Percentiles rank a stretch among this genome's conserved stretches.
Evolutionary conservation across 53 echinoderm and acorn worm species (phyloP).

Genomic region (Zoroaster sp.): DNA sequence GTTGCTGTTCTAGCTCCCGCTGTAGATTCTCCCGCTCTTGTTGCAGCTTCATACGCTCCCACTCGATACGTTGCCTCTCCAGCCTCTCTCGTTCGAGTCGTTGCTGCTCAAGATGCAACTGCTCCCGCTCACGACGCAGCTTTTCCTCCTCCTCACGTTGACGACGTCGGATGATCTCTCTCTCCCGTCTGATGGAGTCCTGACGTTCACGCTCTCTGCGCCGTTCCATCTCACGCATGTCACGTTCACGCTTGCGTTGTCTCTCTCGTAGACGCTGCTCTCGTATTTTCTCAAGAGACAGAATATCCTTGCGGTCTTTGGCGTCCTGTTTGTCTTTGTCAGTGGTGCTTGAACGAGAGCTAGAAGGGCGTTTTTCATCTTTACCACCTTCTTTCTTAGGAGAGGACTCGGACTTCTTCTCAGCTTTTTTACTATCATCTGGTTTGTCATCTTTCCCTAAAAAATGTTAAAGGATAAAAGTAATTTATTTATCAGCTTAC

Average conservation of each 20-base stretch:
- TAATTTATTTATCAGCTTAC: background rate
- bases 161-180: constrained; percentile 79
- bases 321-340: constrained; percentile 60
- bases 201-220: constrained; percentile 84
- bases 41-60: constrained; percentile 87
- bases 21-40: constrained; percentile 92
- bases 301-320: constrained; percentile 67
- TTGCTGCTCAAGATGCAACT: constrained; percentile 81
- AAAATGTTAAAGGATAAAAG: background rate
- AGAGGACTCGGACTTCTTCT: constrained; percentile 30
- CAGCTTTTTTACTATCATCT: constrained; percentile 1
- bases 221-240: constrained; percentile 83
- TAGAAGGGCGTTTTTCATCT: background rate
- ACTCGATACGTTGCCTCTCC: constrained; percentile 87
- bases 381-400: constrained; percentile 55
- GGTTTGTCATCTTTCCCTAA: background rate
- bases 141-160: constrained; percentile 90
- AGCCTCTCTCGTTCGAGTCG: constrained; percentile 79
- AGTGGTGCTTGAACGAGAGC: constrained; percentile 22
- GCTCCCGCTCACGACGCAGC: constrained; percentile 84
- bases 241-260: constrained; percentile 82
- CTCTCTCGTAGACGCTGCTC: constrained; percentile 91
- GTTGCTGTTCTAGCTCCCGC: constrained; percentile 72
- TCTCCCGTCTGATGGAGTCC: constrained; percentile 72
- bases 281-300: constrained; percentile 93